Evolutionary conservation across 1,140 invertebrate species (phyloP), one percentile per base, ranked within the genome.

Genomic region (Drosophila guanche): DNA sequence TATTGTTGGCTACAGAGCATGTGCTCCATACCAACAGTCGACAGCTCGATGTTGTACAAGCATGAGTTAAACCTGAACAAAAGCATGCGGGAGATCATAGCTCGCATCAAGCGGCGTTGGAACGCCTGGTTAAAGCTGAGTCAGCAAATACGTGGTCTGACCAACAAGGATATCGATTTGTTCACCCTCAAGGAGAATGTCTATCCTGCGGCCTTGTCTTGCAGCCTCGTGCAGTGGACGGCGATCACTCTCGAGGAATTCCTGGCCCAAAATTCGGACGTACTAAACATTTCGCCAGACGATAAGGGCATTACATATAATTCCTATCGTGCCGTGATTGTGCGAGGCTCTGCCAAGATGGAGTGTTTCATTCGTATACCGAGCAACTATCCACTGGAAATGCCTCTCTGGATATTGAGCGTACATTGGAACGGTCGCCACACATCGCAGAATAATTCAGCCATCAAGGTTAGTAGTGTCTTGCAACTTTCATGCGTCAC

Each of bases 1-100:
- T 99, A 97, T 79, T 93, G 94, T 69, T 99, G 98, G 98, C 96
- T 96, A 1, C 98, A 99, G 92, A 94, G 94, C 92, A 94, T 98
- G 91, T 96, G 96, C 81, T 97, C 97, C 1, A 80, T 89, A 92
- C 29, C 67, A 59, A 78, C 59, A 0, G 46, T 66, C 40, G 69
- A 69, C 33, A 58, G 56, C 41, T 68, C 90, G 90, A 78, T 80
- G 92, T 33, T 90, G 90, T 46, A 93, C 92, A 89, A 91, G 91
- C 78, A 75, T 7, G 83, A 88, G 42, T 37, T 78, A 0, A 69
- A 89, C 29, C 48, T 53, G 92, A 92, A 76, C 92, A 88, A 90
- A 23, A 67, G 65, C 59, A 86, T 94, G 3, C 93, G 94, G 61
- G 92, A 91, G 58, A 92, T 94, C 1, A 79, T 96, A 6, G 93